Evolutionary conservation across 2,888 invertebrate species (phyloP).

Genomic region (Lissocephala sabroskyi): DNA sequence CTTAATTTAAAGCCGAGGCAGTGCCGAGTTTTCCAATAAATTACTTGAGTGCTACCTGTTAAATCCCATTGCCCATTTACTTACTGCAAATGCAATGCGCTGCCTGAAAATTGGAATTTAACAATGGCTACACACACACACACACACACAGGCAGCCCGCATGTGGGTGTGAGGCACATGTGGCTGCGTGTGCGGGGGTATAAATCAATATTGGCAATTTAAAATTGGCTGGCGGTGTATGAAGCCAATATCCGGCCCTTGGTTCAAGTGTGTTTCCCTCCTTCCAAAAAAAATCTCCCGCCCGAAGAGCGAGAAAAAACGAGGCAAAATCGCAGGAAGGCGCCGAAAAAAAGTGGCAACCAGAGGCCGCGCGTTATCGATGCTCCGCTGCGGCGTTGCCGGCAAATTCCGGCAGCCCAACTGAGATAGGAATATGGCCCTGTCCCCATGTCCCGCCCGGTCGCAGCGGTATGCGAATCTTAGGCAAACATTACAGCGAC

Average conservation of each 20-base stretch:
- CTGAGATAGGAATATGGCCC: neutral
- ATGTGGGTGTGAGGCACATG: conserved; percentile 31
- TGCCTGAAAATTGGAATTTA: conserved; percentile 61
- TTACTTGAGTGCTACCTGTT: conserved; percentile 48
- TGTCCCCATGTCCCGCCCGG: neutral
- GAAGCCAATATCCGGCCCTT: conserved; percentile 57
- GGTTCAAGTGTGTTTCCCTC: conserved; percentile 27
- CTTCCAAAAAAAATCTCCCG: conserved; percentile 2
- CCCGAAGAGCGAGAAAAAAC: conserved; percentile 1
- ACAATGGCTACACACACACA: conserved; percentile 40
- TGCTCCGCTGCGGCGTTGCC: neutral
- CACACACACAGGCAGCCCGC: neutral
- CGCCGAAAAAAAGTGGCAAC: neutral
- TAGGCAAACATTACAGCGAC: conserved; percentile 48
- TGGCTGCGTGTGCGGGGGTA: conserved; percentile 51
- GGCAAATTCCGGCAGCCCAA: neutral
- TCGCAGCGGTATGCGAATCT: conserved; percentile 36
- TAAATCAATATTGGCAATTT: conserved; percentile 65
- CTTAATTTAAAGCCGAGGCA: too few species aligned
- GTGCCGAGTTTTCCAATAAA: conserved; percentile 51
- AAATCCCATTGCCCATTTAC: conserved; percentile 58
- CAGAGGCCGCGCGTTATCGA: conserved; percentile 1
- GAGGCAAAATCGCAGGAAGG: conserved; percentile 3
- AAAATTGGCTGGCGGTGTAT: conserved; percentile 63
- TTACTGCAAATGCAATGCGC: conserved; percentile 33